phyloP scores from a whole-genome alignment of 2,888 invertebrate genomes.

The Ctenicera cuprea region DNA sequence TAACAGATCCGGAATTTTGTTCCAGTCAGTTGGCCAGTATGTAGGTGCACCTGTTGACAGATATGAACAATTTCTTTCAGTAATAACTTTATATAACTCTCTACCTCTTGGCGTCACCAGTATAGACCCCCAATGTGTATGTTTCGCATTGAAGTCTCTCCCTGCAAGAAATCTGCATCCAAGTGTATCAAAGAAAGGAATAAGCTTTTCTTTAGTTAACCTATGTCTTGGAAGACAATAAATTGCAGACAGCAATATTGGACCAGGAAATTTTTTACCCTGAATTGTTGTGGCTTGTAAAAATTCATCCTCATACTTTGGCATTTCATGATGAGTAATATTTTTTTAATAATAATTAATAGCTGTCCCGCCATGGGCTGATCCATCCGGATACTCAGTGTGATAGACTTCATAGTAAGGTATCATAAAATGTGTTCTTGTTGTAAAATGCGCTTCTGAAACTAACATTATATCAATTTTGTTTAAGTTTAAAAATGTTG shows the following conservation, averaged over 20 bases:
- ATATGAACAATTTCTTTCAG: background rate
- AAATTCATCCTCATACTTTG: background rate
- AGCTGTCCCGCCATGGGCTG: constrained; percentile 20
- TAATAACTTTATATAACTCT: background rate
- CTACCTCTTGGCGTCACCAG: background rate
- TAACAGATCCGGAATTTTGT: constrained; percentile 4
- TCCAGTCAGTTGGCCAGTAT: background rate
- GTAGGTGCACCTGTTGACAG: background rate
- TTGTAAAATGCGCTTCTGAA: constrained; percentile 12
- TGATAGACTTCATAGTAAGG: constrained; percentile 9
- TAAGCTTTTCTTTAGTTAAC: constrained; percentile 1
- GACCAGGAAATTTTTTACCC: background rate
- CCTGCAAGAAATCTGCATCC: background rate
- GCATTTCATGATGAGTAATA: background rate
- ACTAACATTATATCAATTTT: constrained; percentile 14
- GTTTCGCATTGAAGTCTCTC: constrained; percentile 10
- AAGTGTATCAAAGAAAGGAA: constrained; percentile 3
- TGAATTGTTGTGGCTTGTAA: constrained; percentile 4
- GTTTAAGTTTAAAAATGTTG: background rate
- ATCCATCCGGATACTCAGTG: constrained; percentile 18
- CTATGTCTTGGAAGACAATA: constrained; percentile 26
- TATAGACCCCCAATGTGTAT: background rate
- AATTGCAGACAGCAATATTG: background rate
- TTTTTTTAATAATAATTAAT: background rate
- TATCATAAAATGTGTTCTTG: background rate